phyloP scores from a whole-genome alignment of 2,888 invertebrate genomes.

The Philereme vetulata region DNA sequence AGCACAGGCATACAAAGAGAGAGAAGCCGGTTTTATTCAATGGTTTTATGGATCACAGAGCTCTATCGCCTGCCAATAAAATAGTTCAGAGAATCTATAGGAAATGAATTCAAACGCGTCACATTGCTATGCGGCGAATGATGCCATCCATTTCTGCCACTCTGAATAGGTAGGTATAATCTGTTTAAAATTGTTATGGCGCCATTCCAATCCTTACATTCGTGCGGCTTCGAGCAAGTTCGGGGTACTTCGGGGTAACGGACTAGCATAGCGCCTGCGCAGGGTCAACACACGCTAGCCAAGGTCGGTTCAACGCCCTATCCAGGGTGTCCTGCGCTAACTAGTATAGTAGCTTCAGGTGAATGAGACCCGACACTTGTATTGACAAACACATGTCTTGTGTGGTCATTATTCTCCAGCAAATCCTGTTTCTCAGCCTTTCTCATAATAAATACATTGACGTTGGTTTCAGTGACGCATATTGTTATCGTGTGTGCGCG shows the following conservation, averaged over 20 bases:
- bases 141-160: conserved; percentile 42
- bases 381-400: not conserved
- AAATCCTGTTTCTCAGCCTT: conserved; percentile 27
- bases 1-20: too few relatives aligned
- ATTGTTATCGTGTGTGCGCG: not conserved
- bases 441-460: conserved; percentile 7
- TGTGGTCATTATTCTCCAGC: conserved; percentile 7
- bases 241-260: conserved; percentile 57
- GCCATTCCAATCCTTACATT: conserved; percentile 44
- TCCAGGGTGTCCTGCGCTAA: conserved; percentile 46
- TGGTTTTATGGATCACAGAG: not conserved
- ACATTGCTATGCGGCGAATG: conserved; percentile 36
- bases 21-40: too few relatives aligned
- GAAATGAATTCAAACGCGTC: conserved; percentile 12
- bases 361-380: conserved; percentile 22
- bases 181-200: conserved; percentile 47
- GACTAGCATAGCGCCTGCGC: conserved; percentile 66
- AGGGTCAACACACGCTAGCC: conserved; percentile 72
- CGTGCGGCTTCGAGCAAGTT: conserved; percentile 47
- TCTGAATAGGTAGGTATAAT: conserved; percentile 34
- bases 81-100: conserved; percentile 1
- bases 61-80: conserved; percentile 1
- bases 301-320: conserved; percentile 70
- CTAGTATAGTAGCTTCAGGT: conserved; percentile 20
- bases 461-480: conserved; percentile 12